A percentile compares a stretch with the other conserved stretches of the same genome.
phyloP scores from a whole-genome alignment of 2,113 vertebrate species.

The Prinia subflava region DNA sequence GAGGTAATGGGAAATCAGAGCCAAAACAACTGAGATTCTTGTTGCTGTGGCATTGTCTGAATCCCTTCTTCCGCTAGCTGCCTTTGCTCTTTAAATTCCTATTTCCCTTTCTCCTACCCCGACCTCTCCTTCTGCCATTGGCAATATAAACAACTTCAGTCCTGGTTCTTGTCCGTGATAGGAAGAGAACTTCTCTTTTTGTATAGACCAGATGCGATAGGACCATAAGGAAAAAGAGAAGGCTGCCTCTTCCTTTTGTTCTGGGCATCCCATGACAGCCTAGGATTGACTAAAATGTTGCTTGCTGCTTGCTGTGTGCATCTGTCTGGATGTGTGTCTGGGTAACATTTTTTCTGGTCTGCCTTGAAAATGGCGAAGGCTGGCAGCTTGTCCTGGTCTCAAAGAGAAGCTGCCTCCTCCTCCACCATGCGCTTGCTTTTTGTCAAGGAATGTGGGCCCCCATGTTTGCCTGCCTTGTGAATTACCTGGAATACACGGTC shows the following conservation, averaged over 20 bases:
- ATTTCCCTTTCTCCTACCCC: neutral
- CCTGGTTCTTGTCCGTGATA: neutral
- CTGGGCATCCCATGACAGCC: neutral
- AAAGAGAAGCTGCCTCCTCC: neutral
- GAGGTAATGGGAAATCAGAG: neutral
- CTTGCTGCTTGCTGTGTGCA: neutral
- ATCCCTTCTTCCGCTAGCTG: neutral
- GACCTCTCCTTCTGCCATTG: neutral
- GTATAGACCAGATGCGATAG: neutral
- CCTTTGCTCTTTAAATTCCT: neutral
- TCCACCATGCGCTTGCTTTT: neutral
- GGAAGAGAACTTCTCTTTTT: neutral
- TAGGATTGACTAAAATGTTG: neutral
- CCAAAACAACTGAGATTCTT: neutral
- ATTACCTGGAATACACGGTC: neutral
- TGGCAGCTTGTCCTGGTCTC: conserved; percentile 9
- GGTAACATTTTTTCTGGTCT: neutral
- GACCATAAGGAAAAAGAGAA: neutral
- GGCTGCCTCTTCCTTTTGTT: neutral
- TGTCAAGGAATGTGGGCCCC: neutral
- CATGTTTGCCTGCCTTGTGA: neutral
- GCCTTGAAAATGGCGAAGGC: neutral
- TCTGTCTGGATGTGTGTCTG: neutral
- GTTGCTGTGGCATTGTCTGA: neutral
- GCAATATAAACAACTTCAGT: neutral